A percentile compares a stretch with the other conserved stretches of the same genome.
These are phyloP conservation scores for Dendrocincla tyrannina DNA, from an alignment of 2,797 vertebrate species.

Conservation along the genomic window DNA sequence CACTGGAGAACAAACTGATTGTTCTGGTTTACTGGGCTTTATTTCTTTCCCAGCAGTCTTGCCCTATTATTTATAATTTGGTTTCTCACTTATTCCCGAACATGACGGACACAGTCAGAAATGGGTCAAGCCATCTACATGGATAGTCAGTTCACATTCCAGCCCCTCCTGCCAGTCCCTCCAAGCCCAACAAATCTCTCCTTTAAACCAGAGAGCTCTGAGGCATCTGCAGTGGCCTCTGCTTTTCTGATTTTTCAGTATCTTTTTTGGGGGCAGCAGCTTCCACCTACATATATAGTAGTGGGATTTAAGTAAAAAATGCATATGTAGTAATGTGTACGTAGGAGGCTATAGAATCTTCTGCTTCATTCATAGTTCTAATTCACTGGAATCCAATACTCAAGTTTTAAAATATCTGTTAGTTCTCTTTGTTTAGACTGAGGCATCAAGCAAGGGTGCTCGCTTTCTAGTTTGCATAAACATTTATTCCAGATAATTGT, in stretches of 20 bases:
- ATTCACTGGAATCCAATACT: neutral
- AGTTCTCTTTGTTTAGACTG: neutral
- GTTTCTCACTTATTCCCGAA: constrained; percentile 1
- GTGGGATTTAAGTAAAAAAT: neutral
- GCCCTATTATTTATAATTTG: constrained; percentile 44
- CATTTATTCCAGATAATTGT: neutral
- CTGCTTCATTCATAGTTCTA: neutral
- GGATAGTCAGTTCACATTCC: neutral
- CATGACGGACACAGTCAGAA: neutral
- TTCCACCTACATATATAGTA: neutral
- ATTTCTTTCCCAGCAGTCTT: constrained; percentile 48
- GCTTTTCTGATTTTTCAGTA: neutral
- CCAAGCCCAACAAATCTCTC: neutral
- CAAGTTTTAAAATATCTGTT: neutral
- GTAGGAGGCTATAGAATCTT: neutral
- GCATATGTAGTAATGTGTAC: neutral
- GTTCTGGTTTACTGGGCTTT: constrained; percentile 38
- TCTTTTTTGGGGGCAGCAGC: neutral
- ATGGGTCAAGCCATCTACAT: neutral
- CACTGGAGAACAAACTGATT: constrained; percentile 46
- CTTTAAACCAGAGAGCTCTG: neutral
- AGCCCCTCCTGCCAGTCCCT: neutral
- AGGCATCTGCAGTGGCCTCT: neutral
- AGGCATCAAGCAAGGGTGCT: neutral
- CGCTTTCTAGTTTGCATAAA: neutral